These are phyloP conservation scores for Diaperis boleti DNA, from an alignment of 2,888 invertebrate genomes.

Conservation along the genomic window DNA sequence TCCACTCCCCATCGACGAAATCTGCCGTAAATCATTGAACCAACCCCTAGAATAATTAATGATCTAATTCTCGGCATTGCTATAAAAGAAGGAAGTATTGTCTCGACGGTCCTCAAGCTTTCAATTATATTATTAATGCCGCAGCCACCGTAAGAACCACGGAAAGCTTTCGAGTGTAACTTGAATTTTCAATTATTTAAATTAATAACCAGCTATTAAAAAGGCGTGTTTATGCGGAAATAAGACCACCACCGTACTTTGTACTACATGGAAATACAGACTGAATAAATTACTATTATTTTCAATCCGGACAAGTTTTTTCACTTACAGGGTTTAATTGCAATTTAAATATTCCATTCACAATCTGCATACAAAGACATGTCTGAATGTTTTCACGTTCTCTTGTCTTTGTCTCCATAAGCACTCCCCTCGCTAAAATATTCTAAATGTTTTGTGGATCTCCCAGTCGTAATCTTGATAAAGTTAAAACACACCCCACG, in stretches of 20 bases:
- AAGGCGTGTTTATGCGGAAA: conserved; percentile 21
- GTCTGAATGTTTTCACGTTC: too few species aligned
- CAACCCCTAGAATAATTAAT: conserved; percentile 5
- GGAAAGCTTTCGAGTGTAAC: conserved; percentile 27
- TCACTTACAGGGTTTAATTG: conserved; percentile 6
- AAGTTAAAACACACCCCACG: conserved; percentile 16
- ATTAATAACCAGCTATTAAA: conserved; percentile 37
- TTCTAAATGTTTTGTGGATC: conserved; percentile 5
- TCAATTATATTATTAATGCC: conserved; percentile 30
- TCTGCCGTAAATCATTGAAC: conserved; percentile 10
- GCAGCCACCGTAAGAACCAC: conserved; percentile 5
- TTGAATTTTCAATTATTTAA: conserved; percentile 38
- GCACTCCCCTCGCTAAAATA: not conserved
- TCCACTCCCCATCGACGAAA: not conserved
- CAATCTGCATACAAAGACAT: too few species aligned
- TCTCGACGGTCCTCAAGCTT: conserved; percentile 6
- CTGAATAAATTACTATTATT: conserved; percentile 27
- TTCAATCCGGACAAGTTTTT: conserved; percentile 18
- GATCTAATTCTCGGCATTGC: not conserved
- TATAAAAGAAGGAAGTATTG: conserved; percentile 12
- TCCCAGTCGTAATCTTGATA: conserved; percentile 10
- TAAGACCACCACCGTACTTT: conserved; percentile 8
- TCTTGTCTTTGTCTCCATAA: not conserved
- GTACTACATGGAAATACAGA: conserved; percentile 11
- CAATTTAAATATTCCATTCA: not conserved